Evolutionary conservation across 2,797 vertebrate species (phyloP).

Genomic region (Botia almorhae): DNA sequence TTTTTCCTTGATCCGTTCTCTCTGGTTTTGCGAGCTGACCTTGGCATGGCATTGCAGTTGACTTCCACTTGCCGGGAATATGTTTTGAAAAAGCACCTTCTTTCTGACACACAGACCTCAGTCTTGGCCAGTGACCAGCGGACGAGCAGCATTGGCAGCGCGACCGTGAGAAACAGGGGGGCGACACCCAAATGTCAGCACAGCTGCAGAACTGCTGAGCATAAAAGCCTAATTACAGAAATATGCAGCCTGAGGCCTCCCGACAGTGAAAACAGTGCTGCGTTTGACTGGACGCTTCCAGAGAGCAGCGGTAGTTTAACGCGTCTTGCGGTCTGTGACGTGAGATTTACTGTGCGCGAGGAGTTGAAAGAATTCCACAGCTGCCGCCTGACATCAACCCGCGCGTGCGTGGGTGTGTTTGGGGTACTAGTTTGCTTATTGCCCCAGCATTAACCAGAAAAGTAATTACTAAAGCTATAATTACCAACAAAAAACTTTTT

Average conservation of each 20-base stretch:
- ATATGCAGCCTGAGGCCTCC: slow-evolving; percentile 86
- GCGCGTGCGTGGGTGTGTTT: slow-evolving; percentile 63
- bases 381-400: slow-evolving; percentile 74
- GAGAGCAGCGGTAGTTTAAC: slow-evolving; percentile 66
- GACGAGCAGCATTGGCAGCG: slow-evolving; percentile 81
- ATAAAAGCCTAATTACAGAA: slow-evolving; percentile 91
- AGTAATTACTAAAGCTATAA: neutral
- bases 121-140: slow-evolving; percentile 83
- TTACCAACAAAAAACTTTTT: neutral
- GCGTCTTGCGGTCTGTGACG: slow-evolving; percentile 72
- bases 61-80: slow-evolving; percentile 69
- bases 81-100: slow-evolving; percentile 73
- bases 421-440: slow-evolving; percentile 61
- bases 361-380: slow-evolving; percentile 72
- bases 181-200: slow-evolving; percentile 91
- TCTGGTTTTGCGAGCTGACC: slow-evolving; percentile 65
- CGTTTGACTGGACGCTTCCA: slow-evolving; percentile 77
- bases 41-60: slow-evolving; percentile 66
- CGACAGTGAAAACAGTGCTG: slow-evolving; percentile 83
- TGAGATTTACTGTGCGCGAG: slow-evolving; percentile 74
- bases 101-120: slow-evolving; percentile 79
- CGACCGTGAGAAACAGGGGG: slow-evolving; percentile 93
- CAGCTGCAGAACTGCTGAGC: slow-evolving; percentile 93
- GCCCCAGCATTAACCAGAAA: slow-evolving; percentile 50
- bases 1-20: neutral